These are phyloP conservation scores for Olivierus martensii DNA, from an alignment of 1,140 invertebrate species.

Conservation along the genomic window DNA sequence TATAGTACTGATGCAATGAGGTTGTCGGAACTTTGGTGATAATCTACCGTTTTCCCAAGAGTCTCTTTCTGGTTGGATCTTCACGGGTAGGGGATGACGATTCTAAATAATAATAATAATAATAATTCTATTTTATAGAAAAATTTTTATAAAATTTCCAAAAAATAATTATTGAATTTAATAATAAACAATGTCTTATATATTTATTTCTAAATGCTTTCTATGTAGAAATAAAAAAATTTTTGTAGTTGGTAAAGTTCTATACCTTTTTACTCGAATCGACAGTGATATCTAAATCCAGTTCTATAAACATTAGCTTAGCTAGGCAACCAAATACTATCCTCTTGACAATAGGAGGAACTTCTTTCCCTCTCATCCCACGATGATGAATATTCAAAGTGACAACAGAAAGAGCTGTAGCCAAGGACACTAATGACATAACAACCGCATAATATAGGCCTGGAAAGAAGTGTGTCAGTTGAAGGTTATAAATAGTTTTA, in stretches of 20 bases:
- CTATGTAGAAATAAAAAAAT: too few species aligned
- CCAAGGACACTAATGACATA: conserved; percentile 37
- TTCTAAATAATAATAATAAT: too few species aligned
- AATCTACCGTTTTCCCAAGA: conserved; percentile 9
- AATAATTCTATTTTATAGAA: too few species aligned
- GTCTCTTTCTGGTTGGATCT: conserved; percentile 15
- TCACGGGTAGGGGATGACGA: conserved; percentile 16
- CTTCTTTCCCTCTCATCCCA: conserved; percentile 32
- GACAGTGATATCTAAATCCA: neutral
- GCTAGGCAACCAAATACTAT: conserved; percentile 23
- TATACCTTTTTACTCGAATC: too few species aligned
- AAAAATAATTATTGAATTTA: too few species aligned
- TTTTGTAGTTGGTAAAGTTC: too few species aligned
- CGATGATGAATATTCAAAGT: conserved; percentile 42
- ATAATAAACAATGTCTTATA: too few species aligned
- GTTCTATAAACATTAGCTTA: conserved; percentile 8
- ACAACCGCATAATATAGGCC: conserved; percentile 34
- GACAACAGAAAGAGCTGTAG: conserved; percentile 36
- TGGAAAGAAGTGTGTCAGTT: conserved; percentile 6
- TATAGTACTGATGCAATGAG: neutral
- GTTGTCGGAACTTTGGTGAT: conserved; percentile 1
- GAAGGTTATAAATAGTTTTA: too few species aligned
- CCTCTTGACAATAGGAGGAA: conserved; percentile 34
- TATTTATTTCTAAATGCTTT: too few species aligned
- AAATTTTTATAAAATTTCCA: too few species aligned